Base-by-base conservation (phyloP, 2,888 invertebrate species). In the Leptopilina drosophilae region DNA sequence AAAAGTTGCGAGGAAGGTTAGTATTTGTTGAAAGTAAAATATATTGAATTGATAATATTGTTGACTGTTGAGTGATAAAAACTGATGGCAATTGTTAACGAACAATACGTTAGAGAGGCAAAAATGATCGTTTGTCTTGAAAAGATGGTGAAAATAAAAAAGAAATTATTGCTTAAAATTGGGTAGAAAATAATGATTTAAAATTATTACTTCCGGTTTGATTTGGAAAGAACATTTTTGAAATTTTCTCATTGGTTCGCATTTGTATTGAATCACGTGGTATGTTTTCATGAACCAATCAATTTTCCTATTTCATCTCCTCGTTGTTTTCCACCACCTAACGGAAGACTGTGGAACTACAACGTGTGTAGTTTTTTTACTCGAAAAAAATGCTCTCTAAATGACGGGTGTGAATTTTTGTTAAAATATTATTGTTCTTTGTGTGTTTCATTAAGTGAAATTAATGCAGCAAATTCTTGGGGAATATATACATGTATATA, bases 351-450 rank as follows among this genome's bases (percentile, higher is more conserved):
- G 53, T 33, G 2, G 85, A 84, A 87, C 84, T 75, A 80, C 78
- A 80, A 79, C 80, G 83, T 83, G 82, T 83, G 81, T 82, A 79
- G 83, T 82, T 80, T 82, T 84, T 82, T 79, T 82, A 80, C 79
- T 82, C 77, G 53, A 81, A 82, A 82, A 83, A 87, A 88, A 88
- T 82, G 85, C 88, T 88, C 81, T 83, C 81, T 83, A 87, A 42
- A 87, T 87, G 84, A 80, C 84, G 84, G 75, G 80, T 75, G 66
- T 73, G 77, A 62, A 76, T 78, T 83, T 82, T 83, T 76, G 79
- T 82, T 81, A 75, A 79, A 20, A 85, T 14, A 73, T n/a, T 56
- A 33, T 14, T 33, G 73, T 56, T 56, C 26, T 56, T 5, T 8
- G 33, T n/a, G 33, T 0, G 9, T 73, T 73, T 73, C 11, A 8